A percentile compares a stretch with the other conserved stretches of the same genome.
Evolutionary conservation across 64 coral and sea anemone species (phyloP).

Genomic region (Actinia tenebrosa): DNA sequence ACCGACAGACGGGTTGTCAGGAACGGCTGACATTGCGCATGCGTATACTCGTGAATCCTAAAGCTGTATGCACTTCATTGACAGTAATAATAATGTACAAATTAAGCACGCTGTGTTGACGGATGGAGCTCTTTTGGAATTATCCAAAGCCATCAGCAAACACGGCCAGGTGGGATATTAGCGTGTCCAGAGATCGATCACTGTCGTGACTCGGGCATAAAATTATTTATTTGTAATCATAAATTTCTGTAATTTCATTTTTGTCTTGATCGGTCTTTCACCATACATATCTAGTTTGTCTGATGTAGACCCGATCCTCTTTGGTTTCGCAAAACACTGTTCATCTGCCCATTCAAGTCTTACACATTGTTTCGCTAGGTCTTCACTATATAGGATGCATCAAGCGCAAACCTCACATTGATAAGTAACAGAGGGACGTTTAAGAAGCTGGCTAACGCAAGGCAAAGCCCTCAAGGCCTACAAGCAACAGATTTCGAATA

Average conservation of each 20-base stretch:
- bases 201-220: slow-evolving; percentile 19
- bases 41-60: neutral
- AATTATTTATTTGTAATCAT: slow-evolving; percentile 19
- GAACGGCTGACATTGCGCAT: slow-evolving; percentile 4
- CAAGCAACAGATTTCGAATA: slow-evolving; percentile 9
- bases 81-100: slow-evolving; percentile 29
- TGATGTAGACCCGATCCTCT: neutral
- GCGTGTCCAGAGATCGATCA: slow-evolving; percentile 5
- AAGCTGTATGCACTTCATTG: slow-evolving; percentile 25
- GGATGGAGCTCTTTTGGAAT: slow-evolving; percentile 31
- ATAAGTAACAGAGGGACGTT: neutral
- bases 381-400: neutral
- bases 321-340: neutral
- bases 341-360: neutral
- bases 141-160: slow-evolving; percentile 33
- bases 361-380: slow-evolving; percentile 2
- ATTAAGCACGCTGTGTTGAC: slow-evolving; percentile 30
- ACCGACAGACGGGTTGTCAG: slow-evolving; percentile 14
- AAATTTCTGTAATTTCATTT: neutral
- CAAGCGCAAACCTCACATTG: neutral
- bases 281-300: neutral
- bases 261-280: slow-evolving; percentile 1
- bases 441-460: neutral
- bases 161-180: slow-evolving; percentile 23
- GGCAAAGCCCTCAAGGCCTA: neutral